These are phyloP conservation scores for Coenonympha glycerion DNA, from an alignment of 2,888 invertebrate species.

Conservation along the genomic window DNA sequence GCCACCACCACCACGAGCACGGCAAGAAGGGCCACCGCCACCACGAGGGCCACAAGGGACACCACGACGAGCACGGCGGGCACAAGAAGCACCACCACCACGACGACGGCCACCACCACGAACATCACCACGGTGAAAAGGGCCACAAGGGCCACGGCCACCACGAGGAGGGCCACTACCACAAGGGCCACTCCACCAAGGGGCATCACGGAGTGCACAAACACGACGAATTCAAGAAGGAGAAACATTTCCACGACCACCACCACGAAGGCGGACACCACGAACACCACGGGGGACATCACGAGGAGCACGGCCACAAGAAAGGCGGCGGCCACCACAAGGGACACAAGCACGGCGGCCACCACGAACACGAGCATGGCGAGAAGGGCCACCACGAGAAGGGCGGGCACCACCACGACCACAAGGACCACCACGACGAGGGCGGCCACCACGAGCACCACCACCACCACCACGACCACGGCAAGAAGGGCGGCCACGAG, in stretches of 20 bases:
- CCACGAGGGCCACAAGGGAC: constrained; percentile 79
- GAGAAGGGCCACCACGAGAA: constrained; percentile 88
- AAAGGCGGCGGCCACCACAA: constrained; percentile 88
- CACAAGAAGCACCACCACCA: constrained; percentile 81
- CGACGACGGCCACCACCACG: constrained; percentile 79
- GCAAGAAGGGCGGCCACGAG: constrained; percentile 87
- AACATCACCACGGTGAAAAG: constrained; percentile 80
- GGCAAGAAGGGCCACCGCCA: constrained; percentile 85
- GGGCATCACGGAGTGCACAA: constrained; percentile 91
- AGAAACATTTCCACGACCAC: constrained; percentile 90
- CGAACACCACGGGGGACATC: constrained; percentile 85
- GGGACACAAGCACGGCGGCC: constrained; percentile 85
- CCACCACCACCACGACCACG: constrained; percentile 83
- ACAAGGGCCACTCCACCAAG: constrained; percentile 89
- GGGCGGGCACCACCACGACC: constrained; percentile 86
- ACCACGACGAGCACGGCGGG: constrained; percentile 78
- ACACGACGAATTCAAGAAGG: constrained; percentile 88
- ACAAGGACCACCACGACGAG: constrained; percentile 86
- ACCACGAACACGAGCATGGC: constrained; percentile 86
- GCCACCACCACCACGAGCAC: constrained; percentile 79
- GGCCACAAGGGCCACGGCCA: constrained; percentile 78
- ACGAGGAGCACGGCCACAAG: constrained; percentile 86
- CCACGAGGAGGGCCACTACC: constrained; percentile 80
- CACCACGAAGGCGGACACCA: constrained; percentile 87
- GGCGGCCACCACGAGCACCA: constrained; percentile 87